A percentile compares a stretch with the other conserved stretches of the same genome.
These are phyloP conservation scores for Sinocyclocheilus maitianheensis DNA, from an alignment of 2,113 vertebrate genomes.

Conservation along the genomic window DNA sequence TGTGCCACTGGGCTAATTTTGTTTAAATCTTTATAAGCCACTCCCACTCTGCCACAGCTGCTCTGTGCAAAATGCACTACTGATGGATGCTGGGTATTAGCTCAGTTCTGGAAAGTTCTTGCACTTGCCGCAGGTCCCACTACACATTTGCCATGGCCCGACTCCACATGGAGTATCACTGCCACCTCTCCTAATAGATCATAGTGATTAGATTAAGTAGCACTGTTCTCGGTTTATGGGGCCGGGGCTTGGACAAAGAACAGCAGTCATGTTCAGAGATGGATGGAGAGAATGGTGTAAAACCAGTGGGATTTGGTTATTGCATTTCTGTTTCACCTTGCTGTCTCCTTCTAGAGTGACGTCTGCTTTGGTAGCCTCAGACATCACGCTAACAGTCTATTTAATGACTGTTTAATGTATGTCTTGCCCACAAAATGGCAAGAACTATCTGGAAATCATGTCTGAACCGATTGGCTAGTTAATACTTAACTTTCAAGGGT, in stretches of 20 bases:
- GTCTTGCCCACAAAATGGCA: not conserved
- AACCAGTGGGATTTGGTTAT: not conserved
- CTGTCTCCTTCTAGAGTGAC: not conserved
- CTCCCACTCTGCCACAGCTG: conserved; percentile 14
- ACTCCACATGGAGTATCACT: conserved; percentile 31
- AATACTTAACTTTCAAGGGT: not conserved
- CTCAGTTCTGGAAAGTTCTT: conserved; percentile 24
- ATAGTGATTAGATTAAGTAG: conserved; percentile 50
- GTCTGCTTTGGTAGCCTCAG: not conserved
- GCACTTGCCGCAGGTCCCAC: not conserved
- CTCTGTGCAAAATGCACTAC: not conserved
- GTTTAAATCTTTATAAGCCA: conserved; percentile 53
- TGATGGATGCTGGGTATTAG: conserved; percentile 54
- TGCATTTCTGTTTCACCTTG: not conserved
- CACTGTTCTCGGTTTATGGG: conserved; percentile 4
- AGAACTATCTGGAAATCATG: not conserved
- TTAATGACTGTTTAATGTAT: not conserved
- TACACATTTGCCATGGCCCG: conserved; percentile 41
- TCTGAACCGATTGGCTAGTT: not conserved
- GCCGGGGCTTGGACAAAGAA: not conserved
- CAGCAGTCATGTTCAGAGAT: conserved; percentile 19
- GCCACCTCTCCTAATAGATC: conserved; percentile 48
- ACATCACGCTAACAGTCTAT: not conserved
- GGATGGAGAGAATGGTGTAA: conserved; percentile 7
- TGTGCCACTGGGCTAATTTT: conserved; percentile 43